Evolutionary conservation across 2,797 vertebrate species (phyloP), one percentile per base, ranked within the genome.

Genomic region (Telmatherina bonti): DNA sequence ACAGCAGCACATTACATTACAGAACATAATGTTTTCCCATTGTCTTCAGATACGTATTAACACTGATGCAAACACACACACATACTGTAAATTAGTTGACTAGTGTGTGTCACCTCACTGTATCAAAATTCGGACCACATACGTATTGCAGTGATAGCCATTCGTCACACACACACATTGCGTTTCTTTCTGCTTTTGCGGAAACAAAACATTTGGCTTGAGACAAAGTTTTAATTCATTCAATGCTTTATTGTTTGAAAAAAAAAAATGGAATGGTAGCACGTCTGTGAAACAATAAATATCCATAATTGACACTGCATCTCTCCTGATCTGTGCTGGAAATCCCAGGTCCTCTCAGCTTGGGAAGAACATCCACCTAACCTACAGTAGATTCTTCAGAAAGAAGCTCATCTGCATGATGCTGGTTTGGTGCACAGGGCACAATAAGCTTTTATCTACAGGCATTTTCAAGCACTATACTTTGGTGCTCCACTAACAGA

Each of bases 261-360:
- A 41, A 15, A 41, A 38, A 38, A 45, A 86, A 87, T 73, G 61
- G 83, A 81, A 77, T 69, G 67, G 68, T 59, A 77, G 64, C 64
- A 79, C 58, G 67, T 71, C 67, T 65, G 59, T 69, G 62, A 66
- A 80, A 88, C 64, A 94, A 93, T 93, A 94, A 94, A 94, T 93
- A 93, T 88, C 63, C 63, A 27, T 10, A 70, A 70, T 54, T 76
- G 38, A 88, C 63, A 68, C 70, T 84, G 73, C 43, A 70, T 83
- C 31, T 51, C 18, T 45, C 27, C n/a, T 58, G 61, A 57, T 79
- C 69, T 72, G 67, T 60, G 52, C 38, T 38, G 45, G 57, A 62
- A 63, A 64, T 53, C 64, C 66, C 63, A 35, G 54, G 31, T 54
- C 57, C 35, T 51, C 26, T 59, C 55, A 24, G 29, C 20, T 35